Percentiles rank a stretch among this genome's conserved stretches.
Conservation (phyloP, 37 sponge, comb jelly and placozoan species). For the Lycopodina hypogea region DNA sequence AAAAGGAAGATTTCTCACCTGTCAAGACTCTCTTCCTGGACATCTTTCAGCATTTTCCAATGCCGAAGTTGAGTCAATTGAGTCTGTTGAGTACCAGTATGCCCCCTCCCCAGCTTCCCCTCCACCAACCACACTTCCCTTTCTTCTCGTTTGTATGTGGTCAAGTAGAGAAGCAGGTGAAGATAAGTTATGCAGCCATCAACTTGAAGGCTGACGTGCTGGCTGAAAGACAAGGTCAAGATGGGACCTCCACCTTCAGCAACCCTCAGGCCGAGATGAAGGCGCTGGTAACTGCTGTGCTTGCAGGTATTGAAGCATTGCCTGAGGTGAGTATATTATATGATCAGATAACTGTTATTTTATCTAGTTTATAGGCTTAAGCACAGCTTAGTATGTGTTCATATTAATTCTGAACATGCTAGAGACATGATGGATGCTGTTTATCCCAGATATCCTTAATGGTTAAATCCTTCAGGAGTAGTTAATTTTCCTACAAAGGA, state of each 20-base stretch:
- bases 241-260: background rate
- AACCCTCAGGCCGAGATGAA: background rate
- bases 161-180: background rate
- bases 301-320: background rate
- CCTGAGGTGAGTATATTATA: background rate
- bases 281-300: background rate
- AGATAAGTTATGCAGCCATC: background rate
- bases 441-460: too few relatives aligned
- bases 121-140: conserved; percentile 2
- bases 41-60: conserved; percentile 31
- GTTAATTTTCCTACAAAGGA: too few relatives aligned
- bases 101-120: conserved; percentile 4
- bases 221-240: too few relatives aligned
- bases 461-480: too few relatives aligned
- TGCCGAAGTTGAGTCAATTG: conserved; percentile 52
- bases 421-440: too few relatives aligned
- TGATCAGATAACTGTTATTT: background rate
- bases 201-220: background rate
- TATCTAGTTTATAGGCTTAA: too few relatives aligned
- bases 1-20: conserved; percentile 2
- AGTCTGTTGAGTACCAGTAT: conserved; percentile 17
- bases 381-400: too few relatives aligned
- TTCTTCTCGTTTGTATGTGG: conserved; percentile 5
- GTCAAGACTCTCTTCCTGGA: conserved; percentile 49
- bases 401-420: too few relatives aligned